These are phyloP conservation scores for Diachasmimorpha longicaudata DNA, from an alignment of 1,140 invertebrate genomes.

Conservation along the genomic window DNA sequence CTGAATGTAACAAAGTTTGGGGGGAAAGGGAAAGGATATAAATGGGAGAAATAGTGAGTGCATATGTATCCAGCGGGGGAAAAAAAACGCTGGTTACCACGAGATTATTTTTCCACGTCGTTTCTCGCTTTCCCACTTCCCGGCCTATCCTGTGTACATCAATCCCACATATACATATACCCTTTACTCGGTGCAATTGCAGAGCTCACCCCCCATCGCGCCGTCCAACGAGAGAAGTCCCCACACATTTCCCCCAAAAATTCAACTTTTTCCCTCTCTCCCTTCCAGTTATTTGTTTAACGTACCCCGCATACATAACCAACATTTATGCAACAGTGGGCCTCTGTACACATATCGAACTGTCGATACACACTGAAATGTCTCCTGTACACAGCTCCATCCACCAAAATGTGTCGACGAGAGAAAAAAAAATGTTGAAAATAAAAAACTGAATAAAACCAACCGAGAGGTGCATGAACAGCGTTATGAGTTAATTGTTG, in stretches of 20 bases:
- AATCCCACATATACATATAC: not conserved
- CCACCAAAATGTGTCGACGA: not conserved
- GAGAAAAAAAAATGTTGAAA: not conserved
- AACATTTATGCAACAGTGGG: constrained; percentile 24
- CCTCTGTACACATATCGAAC: not conserved
- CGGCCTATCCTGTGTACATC: not conserved
- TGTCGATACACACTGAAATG: not conserved
- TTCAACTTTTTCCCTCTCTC: not conserved
- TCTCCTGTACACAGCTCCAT: not conserved
- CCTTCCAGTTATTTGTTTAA: not conserved
- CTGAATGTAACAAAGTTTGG: not conserved
- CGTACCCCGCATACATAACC: constrained; percentile 23
- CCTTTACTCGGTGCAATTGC: constrained; percentile 23
- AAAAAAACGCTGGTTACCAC: not conserved
- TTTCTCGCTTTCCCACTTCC: constrained; percentile 15
- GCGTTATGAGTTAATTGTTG: not conserved
- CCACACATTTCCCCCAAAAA: not conserved
- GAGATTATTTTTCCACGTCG: constrained; percentile 31
- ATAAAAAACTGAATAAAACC: not conserved
- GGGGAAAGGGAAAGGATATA: not conserved
- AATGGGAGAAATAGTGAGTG: constrained; percentile 11
- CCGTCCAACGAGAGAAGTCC: constrained; percentile 24
- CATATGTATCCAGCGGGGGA: not conserved
- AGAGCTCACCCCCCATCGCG: constrained; percentile 15
- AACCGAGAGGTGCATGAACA: not conserved